A percentile compares a stretch with the other conserved stretches of the same genome.
phyloP scores from a whole-genome alignment of 2,113 vertebrate genomes.

The Lasiurus borealis region DNA sequence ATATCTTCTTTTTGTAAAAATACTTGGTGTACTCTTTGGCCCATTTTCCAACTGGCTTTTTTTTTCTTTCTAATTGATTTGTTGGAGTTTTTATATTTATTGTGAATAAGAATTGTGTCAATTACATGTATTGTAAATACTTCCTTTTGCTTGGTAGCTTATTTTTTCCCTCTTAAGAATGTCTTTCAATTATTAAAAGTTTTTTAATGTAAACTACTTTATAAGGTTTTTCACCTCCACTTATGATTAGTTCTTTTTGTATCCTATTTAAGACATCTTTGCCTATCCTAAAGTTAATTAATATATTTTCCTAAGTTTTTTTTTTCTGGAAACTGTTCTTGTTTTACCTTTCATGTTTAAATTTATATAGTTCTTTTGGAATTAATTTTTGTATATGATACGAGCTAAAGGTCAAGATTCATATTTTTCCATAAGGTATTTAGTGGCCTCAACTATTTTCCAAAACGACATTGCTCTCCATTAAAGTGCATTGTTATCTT shows the following conservation, averaged over 20 bases:
- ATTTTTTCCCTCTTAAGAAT: not conserved
- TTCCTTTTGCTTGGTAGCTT: not conserved
- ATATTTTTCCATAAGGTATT: not conserved
- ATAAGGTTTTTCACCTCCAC: not conserved
- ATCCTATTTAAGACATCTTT: not conserved
- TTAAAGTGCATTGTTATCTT: not conserved
- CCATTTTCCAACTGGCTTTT: not conserved
- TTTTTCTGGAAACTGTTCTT: not conserved
- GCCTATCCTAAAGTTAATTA: not conserved
- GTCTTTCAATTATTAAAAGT: not conserved
- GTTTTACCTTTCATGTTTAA: constrained; percentile 11
- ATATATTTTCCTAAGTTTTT: not conserved
- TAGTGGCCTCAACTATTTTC: not conserved
- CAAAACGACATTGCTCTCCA: not conserved
- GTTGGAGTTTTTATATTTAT: not conserved
- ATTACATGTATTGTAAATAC: not conserved
- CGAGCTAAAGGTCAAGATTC: not conserved
- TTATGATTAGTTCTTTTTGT: not conserved
- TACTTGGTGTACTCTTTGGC: not conserved
- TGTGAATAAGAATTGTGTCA: not conserved
- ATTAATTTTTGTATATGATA: not conserved
- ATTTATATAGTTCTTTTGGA: not conserved
- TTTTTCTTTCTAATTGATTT: not conserved
- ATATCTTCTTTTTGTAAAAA: constrained; percentile 21
- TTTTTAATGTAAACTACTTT: constrained; percentile 10